Evolutionary conservation across 2,113 vertebrate genomes (phyloP).

Genomic region (Crotophaga sulcirostris): DNA sequence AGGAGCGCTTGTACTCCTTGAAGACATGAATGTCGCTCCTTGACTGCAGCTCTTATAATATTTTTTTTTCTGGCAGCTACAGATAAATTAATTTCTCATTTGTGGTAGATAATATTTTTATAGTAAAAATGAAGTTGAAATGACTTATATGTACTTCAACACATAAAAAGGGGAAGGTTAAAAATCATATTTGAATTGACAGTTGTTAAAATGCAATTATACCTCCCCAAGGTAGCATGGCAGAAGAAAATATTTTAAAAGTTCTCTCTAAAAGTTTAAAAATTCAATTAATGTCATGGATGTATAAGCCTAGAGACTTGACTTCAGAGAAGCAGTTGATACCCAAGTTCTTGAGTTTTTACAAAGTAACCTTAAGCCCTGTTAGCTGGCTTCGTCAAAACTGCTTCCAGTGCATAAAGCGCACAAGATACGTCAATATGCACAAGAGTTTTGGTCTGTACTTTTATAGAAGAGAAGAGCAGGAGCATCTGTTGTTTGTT

Average conservation of each 20-base stretch:
- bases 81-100: conserved; percentile 76
- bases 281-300: conserved; percentile 70
- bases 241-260: conserved; percentile 73
- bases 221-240: conserved; percentile 70
- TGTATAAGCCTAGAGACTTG: conserved; percentile 50
- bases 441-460: background rate
- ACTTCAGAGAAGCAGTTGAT: conserved; percentile 10
- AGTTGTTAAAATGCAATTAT: conserved; percentile 76
- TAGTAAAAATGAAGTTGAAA: conserved; percentile 73
- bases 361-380: background rate
- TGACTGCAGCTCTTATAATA: background rate
- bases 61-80: conserved; percentile 25
- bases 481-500: background rate
- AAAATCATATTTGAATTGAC: conserved; percentile 71
- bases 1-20: background rate
- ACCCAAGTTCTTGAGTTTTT: background rate
- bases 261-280: conserved; percentile 71
- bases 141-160: conserved; percentile 70
- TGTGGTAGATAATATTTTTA: conserved; percentile 73
- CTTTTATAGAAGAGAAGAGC: background rate
- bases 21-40: conserved; percentile 47
- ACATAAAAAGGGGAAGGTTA: conserved; percentile 70
- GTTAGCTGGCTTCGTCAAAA: background rate
- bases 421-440: background rate
- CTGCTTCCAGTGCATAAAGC: background rate